A percentile compares a stretch with the other conserved stretches of the same genome.
Conservation (phyloP, 2,888 invertebrate genomes). For the Prosopocoilus inquinatus region DNA sequence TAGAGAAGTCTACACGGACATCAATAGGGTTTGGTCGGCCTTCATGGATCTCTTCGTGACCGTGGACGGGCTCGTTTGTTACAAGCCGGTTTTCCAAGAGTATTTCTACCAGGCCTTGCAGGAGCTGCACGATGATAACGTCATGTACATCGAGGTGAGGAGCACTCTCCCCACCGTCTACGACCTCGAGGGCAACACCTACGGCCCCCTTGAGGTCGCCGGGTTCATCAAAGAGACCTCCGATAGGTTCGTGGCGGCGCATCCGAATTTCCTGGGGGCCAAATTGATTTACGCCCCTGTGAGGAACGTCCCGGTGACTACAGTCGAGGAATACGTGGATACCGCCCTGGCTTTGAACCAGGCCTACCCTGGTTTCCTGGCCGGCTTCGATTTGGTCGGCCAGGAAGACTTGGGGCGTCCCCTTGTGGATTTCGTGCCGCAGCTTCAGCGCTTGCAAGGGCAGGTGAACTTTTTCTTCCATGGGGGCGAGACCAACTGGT, state of each 20-base stretch:
- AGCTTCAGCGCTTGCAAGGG: constrained; percentile 11
- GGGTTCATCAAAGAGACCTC: constrained; percentile 58
- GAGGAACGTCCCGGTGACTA: constrained; percentile 48
- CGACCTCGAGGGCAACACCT: constrained; percentile 62
- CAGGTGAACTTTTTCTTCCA: constrained; percentile 50
- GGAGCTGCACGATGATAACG: constrained; percentile 64
- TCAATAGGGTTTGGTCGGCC: constrained; percentile 42
- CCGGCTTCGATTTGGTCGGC: constrained; percentile 79
- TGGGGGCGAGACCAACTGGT: constrained; percentile 76
- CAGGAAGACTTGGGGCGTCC: constrained; percentile 73
- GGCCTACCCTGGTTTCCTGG: constrained; percentile 62
- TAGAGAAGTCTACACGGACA: constrained; percentile 38
- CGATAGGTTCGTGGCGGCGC: constrained; percentile 56
- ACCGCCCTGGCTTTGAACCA: constrained; percentile 42
- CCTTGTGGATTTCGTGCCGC: constrained; percentile 54
- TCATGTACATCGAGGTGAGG: constrained; percentile 70
- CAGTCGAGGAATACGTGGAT: constrained; percentile 48
- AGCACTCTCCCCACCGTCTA: constrained; percentile 63
- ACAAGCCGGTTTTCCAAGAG: constrained; percentile 64
- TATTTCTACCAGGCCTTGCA: constrained; percentile 64
- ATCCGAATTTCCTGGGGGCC: constrained; percentile 67
- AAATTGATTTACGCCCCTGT: constrained; percentile 68
- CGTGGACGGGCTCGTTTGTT: constrained; percentile 57
- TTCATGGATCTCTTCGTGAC: constrained; percentile 54
- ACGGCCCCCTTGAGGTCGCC: constrained; percentile 57